Evolutionary conservation across 1,140 invertebrate species (phyloP), one percentile per base, ranked within the genome.

Genomic region (Drosophila biarmipes): DNA sequence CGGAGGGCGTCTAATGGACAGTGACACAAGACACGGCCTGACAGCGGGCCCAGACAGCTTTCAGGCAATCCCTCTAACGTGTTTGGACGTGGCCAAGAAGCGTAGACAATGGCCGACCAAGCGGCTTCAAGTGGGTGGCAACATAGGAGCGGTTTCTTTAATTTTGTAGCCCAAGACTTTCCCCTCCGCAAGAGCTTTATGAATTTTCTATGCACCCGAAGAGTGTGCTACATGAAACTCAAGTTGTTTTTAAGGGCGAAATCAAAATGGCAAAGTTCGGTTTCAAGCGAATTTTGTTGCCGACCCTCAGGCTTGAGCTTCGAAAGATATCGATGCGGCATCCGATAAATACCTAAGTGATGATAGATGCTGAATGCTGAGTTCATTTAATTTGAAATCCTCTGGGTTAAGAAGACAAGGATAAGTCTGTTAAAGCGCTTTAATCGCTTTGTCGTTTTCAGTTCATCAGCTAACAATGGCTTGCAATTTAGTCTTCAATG

Each of bases 1-100:
- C 48, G 29, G 29, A 52, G 53, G 69, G 78, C 84, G 78, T 72
- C 62, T 87, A 86, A 86, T 86, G 78, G 82, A 68, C 79, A 87
- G 84, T 89, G 82, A 82, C 78, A 87, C 72, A 84, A 84, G 80
- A 84, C 75, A 79, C 59, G 75, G 68, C 59, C 74, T 84, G 79
- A 84, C 80, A 71, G 64, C 34, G 19, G 4, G 67, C 34, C 54
- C 63, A 56, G 63, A 55, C 63, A 46, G 66, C 66, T 69, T 68
- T 49, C 61, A 69, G 63, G 54, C 61, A 52, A 53, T 64, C 53
- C 67, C 74, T 54, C 38, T 82, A 86, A 87, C 82, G 81, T 87
- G 78, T 82, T 87, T 76, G 71, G 82, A 87, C 84, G 82, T 82
- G 71, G 63, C 84, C 77, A 76, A 78, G 74, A 56, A 68, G 61